phyloP scores from a whole-genome alignment of 2,797 vertebrate genomes.

The Thamnophis elegans region DNA sequence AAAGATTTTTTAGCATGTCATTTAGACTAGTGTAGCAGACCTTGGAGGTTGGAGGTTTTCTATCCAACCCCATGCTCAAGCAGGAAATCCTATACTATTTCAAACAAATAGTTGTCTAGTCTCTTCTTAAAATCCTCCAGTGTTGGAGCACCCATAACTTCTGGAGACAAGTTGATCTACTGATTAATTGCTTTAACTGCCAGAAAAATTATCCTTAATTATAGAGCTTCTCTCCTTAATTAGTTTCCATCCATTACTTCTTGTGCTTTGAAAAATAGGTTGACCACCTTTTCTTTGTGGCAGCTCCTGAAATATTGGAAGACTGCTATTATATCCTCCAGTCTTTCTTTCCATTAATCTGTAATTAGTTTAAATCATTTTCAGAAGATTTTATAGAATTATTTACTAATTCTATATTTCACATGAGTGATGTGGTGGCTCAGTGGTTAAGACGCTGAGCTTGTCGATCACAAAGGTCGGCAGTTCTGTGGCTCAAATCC shows the following conservation, averaged over 20 bases:
- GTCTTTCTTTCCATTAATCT: not conserved
- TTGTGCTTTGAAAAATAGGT: not conserved
- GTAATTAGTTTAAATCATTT: not conserved
- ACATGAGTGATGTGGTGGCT: not conserved
- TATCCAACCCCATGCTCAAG: not conserved
- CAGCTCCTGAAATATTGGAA: not conserved
- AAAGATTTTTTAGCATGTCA: not conserved
- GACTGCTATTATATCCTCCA: not conserved
- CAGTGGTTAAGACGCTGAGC: too few relatives aligned
- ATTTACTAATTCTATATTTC: not conserved
- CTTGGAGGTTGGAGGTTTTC: not conserved
- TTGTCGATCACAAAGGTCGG: too few relatives aligned
- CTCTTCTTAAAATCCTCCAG: not conserved
- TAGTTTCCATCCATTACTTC: not conserved
- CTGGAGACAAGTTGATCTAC: not conserved
- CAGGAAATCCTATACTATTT: not conserved
- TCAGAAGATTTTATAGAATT: not conserved
- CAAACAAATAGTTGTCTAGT: not conserved
- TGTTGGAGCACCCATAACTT: not conserved
- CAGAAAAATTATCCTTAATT: not conserved
- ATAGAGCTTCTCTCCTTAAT: not conserved
- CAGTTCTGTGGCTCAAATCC: too few relatives aligned
- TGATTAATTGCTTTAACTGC: not conserved
- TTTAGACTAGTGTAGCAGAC: not conserved
- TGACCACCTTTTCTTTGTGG: not conserved